phyloP scores from a whole-genome alignment of 2,888 invertebrate species.

The Caenorhabditis afra region DNA sequence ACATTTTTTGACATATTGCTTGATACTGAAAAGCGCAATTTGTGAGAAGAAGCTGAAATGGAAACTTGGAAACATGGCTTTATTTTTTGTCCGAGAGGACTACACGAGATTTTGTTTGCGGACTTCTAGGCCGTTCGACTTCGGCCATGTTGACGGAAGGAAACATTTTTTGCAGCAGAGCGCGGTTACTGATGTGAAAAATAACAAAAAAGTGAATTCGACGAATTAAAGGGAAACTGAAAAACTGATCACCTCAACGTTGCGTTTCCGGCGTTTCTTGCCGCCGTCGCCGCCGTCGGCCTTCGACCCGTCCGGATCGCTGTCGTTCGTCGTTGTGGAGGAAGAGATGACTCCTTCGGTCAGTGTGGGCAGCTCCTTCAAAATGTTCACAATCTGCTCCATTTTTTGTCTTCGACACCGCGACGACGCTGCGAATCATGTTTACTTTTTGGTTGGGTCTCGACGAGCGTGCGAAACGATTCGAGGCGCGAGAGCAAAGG shows the following conservation, averaged over 20 bases:
- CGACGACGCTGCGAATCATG: constrained; percentile 38
- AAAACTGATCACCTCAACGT: constrained; percentile 1
- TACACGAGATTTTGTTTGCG: constrained; percentile 4
- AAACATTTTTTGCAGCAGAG: not conserved
- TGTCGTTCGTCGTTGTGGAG: constrained; percentile 11
- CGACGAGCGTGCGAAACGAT: constrained; percentile 49
- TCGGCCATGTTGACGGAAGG: not conserved
- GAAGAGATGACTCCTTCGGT: constrained; percentile 55
- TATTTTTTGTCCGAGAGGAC: constrained; percentile 35
- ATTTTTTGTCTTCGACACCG: constrained; percentile 33
- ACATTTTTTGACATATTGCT: no score
- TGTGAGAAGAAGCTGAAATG: constrained; percentile 2
- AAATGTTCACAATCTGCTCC: constrained; percentile 64
- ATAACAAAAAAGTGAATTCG: no score
- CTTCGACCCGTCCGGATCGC: constrained; percentile 9
- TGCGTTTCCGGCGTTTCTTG: constrained; percentile 1
- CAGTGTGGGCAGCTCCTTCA: constrained; percentile 61
- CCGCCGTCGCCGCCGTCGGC: not conserved
- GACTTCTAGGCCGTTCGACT: constrained; percentile 9
- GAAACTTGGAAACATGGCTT: constrained; percentile 10
- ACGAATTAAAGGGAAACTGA: no score
- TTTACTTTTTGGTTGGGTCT: constrained; percentile 55
- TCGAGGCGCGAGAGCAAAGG: constrained; percentile 29
- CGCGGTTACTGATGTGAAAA: not conserved
- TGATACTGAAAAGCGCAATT: no score